phyloP scores from a whole-genome alignment of 2,797 vertebrate species.

The Lepus townsendii region DNA sequence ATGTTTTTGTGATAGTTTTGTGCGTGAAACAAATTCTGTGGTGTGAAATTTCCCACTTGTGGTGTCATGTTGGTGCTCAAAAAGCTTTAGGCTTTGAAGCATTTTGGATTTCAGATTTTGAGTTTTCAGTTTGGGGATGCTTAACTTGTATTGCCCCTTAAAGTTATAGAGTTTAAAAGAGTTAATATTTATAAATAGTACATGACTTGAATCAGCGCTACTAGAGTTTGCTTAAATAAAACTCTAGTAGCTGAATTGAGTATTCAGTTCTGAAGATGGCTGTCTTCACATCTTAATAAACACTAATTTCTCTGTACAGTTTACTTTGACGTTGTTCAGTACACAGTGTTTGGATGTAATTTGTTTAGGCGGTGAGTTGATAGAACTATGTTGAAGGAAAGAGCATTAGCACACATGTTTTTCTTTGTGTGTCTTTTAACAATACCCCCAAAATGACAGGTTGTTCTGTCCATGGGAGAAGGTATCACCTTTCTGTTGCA shows the following conservation, averaged over 20 bases:
- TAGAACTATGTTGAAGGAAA: not conserved
- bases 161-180: not conserved
- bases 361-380: constrained; percentile 14
- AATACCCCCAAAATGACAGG: not conserved
- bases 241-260: constrained; percentile 32
- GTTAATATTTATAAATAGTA: constrained; percentile 22
- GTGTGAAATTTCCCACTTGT: not conserved
- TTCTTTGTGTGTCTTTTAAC: constrained; percentile 33
- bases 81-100: not conserved
- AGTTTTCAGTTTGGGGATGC: not conserved
- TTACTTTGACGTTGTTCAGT: constrained; percentile 16
- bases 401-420: not conserved
- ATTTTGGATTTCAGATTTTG: not conserved
- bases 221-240: constrained; percentile 32
- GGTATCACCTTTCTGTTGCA: not conserved
- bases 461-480: not conserved
- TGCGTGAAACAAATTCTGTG: not conserved
- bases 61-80: not conserved
- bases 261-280: constrained; percentile 27
- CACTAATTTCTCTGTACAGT: not conserved
- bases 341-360: not conserved
- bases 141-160: not conserved
- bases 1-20: not conserved
- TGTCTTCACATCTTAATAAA: constrained; percentile 43
- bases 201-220: not conserved